Evolutionary conservation across 2,113 vertebrate genomes (phyloP), one percentile per base, ranked within the genome.

Genomic region (Cisticola juncidis): DNA sequence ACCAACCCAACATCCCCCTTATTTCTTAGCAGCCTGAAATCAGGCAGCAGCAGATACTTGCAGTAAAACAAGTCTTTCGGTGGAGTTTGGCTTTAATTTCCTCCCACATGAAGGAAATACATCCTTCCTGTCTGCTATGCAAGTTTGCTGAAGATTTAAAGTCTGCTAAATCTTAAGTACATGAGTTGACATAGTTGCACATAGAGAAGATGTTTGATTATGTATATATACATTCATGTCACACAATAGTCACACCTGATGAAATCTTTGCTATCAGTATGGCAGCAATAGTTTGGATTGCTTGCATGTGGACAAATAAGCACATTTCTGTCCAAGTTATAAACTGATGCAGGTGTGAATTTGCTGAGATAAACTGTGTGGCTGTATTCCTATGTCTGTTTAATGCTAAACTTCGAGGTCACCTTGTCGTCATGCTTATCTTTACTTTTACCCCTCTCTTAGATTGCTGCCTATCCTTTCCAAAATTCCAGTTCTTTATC

Each of bases 1-100:
- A 47, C 16, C 26, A 58, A n/a, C 16, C 9, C 6, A 80, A 61
- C 21, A 29, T 23, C 0, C 2, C 18, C 31, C 7, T 70, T 76
- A 68, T 58, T 88, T 85, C 51, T 73, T 47, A 64, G 66, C 48
- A 86, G 12, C 26, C 44, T 86, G 78, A 84, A 95, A 66, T 60
- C 38, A 56, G 70, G 48, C 35, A 56, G 56, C 56, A 77, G 47
- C 38, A 62, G 33, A 5, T 78, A 71, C 7, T 66, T 66, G 33
- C 29, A 84, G 45, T 74, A 70, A 80, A 91, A 48, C 15, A 74
- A 56, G n/a, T 31, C 36, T 85, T 91, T 28, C 11, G 15, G 48
- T 76, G 40, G 28, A 18, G 15, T 70, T 65, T 61, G 50, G 20
- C 24, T 76, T 88, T 83, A 31, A 57, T 85, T 79, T 90, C 38